Percentiles rank a stretch among this genome's conserved stretches.
phyloP scores from a whole-genome alignment of 2,113 vertebrate species.

The Thalassoma bifasciatum region DNA sequence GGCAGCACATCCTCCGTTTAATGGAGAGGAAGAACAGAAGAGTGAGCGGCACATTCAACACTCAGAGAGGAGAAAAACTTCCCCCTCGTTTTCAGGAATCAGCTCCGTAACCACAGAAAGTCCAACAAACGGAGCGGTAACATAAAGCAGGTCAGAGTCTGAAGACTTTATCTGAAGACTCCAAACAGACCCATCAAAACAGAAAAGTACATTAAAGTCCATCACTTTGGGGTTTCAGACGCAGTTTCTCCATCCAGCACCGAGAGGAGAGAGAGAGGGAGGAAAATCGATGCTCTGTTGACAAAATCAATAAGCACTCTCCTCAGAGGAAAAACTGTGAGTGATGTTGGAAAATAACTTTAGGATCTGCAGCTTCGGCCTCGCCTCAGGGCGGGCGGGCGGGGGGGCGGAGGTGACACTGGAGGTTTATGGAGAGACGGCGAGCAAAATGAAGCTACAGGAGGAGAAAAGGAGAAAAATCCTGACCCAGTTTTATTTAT shows the following conservation, averaged over 20 bases:
- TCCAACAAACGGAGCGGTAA: constrained; percentile 26
- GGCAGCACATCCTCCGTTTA: constrained; percentile 47
- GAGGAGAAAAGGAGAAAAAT: background rate
- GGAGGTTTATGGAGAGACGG: constrained; percentile 38
- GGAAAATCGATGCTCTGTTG: constrained; percentile 80
- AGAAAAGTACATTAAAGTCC: constrained; percentile 45
- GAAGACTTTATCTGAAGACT: constrained; percentile 63
- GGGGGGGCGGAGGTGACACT: constrained; percentile 64
- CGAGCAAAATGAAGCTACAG: background rate
- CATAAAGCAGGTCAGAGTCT: constrained; percentile 26
- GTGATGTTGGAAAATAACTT: constrained; percentile 77
- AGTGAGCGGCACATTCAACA: constrained; percentile 17
- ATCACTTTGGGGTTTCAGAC: constrained; percentile 51
- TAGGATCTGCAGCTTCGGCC: constrained; percentile 64
- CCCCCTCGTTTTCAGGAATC: background rate
- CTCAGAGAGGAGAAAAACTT: background rate
- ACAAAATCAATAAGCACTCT: constrained; percentile 84
- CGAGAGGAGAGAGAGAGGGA: constrained; percentile 19
- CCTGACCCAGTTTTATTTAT: background rate
- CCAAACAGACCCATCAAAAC: constrained; percentile 63
- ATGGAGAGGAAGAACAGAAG: constrained; percentile 32
- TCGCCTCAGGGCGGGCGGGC: constrained; percentile 28
- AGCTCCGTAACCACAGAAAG: background rate
- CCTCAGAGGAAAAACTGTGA: constrained; percentile 77
- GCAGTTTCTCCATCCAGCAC: constrained; percentile 48